Evolutionary conservation across 2,797 vertebrate species (phyloP), one percentile per base, ranked within the genome.

Genomic region (Typhlichthys subterraneus): DNA sequence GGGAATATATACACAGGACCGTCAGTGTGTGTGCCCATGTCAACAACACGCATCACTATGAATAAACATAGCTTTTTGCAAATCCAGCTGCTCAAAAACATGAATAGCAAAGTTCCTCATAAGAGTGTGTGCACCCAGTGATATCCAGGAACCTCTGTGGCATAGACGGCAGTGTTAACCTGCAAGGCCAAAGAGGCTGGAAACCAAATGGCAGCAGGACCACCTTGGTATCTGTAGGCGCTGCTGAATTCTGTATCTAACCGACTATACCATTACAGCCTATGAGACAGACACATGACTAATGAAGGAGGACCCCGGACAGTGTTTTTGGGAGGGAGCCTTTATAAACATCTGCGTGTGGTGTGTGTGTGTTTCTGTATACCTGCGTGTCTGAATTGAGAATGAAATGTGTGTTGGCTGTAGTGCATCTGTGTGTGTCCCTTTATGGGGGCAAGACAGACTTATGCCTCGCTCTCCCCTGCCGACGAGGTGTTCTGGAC

Each of bases 391-490:
- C 23, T 29, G 23, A 42, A 9, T 42, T 42, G 38, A 42, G 9
- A 42, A 42, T 42, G 38, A 38, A 31, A 13, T 45, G 12, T 57
- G 50, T 53, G 42, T 57, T 23, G 53, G 42, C 61, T 72, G 45
- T 12, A 51, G 53, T 13, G 51, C 17, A 29, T 83, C 62, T 75
- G 55, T 57, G 49, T 49, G 14, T 29, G 69, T 67, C 70, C 76
- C 70, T 73, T 76, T 66, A 49, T 70, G 70, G 73, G 73, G 58
- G 73, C 67, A 57, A 53, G 29, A 6, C 6, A 12, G 0, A 67
- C 83, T 96, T 89, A 99, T 84, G 97, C 96, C 86, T 99, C 97
- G 48, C 96, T 99, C 88, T 99, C 97, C 12, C 95, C 96, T 0
- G 85, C 83, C 2, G 88, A 85, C 0, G 89, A 86, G 65, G 90